Base-by-base conservation (phyloP, 2,113 vertebrate genomes). In the Sciurus niger region DNA sequence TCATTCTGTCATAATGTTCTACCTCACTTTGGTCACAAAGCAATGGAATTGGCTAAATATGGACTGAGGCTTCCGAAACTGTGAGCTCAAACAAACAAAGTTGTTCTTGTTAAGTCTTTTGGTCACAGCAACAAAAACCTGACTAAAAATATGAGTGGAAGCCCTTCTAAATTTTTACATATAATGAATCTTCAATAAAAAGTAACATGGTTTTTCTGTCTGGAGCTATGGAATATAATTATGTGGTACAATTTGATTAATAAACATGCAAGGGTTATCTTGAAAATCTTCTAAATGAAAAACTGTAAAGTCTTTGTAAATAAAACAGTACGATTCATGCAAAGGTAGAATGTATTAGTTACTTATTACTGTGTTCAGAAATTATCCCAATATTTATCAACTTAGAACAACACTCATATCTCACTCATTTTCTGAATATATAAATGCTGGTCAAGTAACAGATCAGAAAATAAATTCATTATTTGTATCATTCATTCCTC, bases 271-370 rank as follows among this genome's bases (percentile, higher is more conserved):
- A 77, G 46, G 24, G 40, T 37, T 77, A 34, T 70, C 28, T 40
- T 88, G 85, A 68, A 88, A 60, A 32, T 40, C 24, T 82, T 55
- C 13, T 17, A 89, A 95, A 89, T 84, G 48, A 93, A 76, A 37
- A 77, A 3, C 30, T 34, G 67, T 30, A 46, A 25, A 37, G 20
- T 46, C 32, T 68, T 5, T 89, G 40, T 11, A 51, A 67, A 51
- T 48, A 40, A 89, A 78, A 78, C 8, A 32, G 20, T n/a, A 58
- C 58, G 37, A 53, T 12, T 53, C 46, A 84, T 53, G 48, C 48
- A 51, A 48, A 74, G 76, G 67, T 32, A 22, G n/a, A 70, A 74
- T 82, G 3, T 37, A 65, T 84, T 78, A 83, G 14, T 84, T 60
- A 93, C 40, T 43, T 82, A 48, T 46, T 83, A 18, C 22, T 12